Evolutionary conservation across 2,888 invertebrate species (phyloP).

Genomic region (Polymixis flavicincta): DNA sequence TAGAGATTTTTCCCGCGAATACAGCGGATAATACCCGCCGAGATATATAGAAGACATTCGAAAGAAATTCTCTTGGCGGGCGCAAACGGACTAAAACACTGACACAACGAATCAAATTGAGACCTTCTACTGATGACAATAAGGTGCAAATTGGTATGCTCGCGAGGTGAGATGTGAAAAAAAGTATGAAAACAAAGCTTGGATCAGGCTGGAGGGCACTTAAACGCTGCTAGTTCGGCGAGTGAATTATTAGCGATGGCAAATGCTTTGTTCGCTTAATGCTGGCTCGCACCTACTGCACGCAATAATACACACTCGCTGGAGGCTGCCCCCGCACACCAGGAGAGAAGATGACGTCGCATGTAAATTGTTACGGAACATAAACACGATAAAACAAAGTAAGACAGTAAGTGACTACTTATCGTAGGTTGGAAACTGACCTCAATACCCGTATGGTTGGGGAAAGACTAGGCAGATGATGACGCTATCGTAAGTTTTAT

Average conservation of each 20-base stretch:
- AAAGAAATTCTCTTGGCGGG: constrained; percentile 58
- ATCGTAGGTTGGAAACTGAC: background rate
- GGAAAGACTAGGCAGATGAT: too few species aligned
- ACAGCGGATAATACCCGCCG: constrained; percentile 68
- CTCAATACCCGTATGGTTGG: background rate
- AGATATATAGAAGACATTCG: constrained; percentile 69
- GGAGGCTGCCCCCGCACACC: background rate
- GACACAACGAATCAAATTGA: constrained; percentile 16
- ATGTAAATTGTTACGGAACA: too few species aligned
- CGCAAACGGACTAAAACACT: constrained; percentile 55
- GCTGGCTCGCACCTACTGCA: constrained; percentile 32
- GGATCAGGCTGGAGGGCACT: constrained; percentile 71
- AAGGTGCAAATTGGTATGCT: constrained; percentile 31
- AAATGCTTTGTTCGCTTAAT: constrained; percentile 65
- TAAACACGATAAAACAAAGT: background rate
- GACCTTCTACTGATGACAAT: background rate
- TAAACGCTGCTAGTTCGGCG: constrained; percentile 70
- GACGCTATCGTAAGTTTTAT: too few species aligned
- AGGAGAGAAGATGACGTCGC: background rate
- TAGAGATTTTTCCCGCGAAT: constrained; percentile 70
- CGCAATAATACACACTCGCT: constrained; percentile 20
- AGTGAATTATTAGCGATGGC: constrained; percentile 72
- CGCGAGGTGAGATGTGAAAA: constrained; percentile 47
- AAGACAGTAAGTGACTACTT: background rate
- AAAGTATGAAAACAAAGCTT: constrained; percentile 68